A percentile compares a stretch with the other conserved stretches of the same genome.
Conservation (phyloP, 2,113 vertebrate genomes). For the Pao palembangensis region DNA sequence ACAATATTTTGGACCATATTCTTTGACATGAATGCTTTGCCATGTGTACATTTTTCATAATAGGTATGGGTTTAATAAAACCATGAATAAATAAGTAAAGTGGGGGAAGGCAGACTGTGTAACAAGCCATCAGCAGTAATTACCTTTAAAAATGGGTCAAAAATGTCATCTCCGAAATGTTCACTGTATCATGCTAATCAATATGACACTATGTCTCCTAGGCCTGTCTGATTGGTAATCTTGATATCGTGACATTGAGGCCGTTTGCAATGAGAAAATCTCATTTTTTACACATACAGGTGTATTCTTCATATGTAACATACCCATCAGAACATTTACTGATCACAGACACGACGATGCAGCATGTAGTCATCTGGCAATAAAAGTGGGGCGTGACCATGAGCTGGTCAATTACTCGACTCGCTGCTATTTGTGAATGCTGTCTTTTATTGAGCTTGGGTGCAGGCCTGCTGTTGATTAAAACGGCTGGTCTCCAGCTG, state of each 20-base stretch:
- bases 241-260: slow-evolving; percentile 2
- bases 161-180: no score
- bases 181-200: no score
- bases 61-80: no score
- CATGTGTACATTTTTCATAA: no score
- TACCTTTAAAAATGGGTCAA: no score
- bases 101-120: no score
- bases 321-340: slow-evolving; percentile 24
- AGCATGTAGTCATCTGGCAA: slow-evolving; percentile 62
- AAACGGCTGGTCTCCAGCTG: slow-evolving; percentile 67
- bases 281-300: slow-evolving; percentile 13
- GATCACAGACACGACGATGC: slow-evolving; percentile 38
- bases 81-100: no score
- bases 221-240: not conserved
- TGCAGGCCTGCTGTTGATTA: slow-evolving; percentile 73
- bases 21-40: no score
- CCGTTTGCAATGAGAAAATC: slow-evolving; percentile 4
- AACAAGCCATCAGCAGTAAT: no score
- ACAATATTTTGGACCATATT: no score
- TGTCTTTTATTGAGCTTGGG: slow-evolving; percentile 71
- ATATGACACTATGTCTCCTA: no score
- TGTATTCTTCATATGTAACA: slow-evolving; percentile 5
- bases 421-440: slow-evolving; percentile 68
- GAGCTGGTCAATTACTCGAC: slow-evolving; percentile 69
- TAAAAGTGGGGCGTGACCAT: slow-evolving; percentile 59